Evolutionary conservation across 2,888 invertebrate genomes (phyloP), one percentile per base, ranked within the genome.

Genomic region (Sipha maydis): DNA sequence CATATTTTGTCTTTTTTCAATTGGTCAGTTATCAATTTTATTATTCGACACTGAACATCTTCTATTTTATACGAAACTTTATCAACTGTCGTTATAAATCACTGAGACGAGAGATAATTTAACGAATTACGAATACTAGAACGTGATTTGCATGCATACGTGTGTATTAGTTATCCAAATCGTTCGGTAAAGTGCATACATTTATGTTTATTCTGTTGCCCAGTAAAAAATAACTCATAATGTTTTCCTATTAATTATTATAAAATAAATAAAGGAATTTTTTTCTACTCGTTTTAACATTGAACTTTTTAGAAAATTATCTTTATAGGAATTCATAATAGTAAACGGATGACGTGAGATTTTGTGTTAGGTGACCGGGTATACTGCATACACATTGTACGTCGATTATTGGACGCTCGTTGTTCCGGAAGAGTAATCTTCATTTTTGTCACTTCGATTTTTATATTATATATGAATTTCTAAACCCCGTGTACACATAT

Each of bases 401-500:
- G 78, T 31, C 85, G 78, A 77, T 85, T 85, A 67, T 85, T 78
- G 67, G 31, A 85, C 69, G 54, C 5, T n/a, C 85, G 54, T 76
- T 41, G 78, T 78, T 85, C 85, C 85, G 85, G 85, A 85, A 78
- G 34, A 78, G 11, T 78, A 25, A 78, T 28, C 41, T 73, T 56
- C 21, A 69, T 69, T 78, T 77, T 77, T 76, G 19, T 67, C 38
- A n/a, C 48, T n/a, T 77, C 28, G 7, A 28, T 54, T 77, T 54
- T 71, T 83, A 54, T 31, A 31, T 31, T 34, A 25, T 21, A 28
- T 73, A 28, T 82, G 56, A n/a, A 73, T 83, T 75, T 73, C n/a
- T 75, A 38, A 34, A n/a, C 31, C 41, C 54, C 54, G 8, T 28
- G 67, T 19, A 38, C 31, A 14, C 48, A 54, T 8, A 61, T 34